A percentile compares a stretch with the other conserved stretches of the same genome.
Conservation (phyloP, 2,888 invertebrate species). For the Pachydiplax longipennis region DNA sequence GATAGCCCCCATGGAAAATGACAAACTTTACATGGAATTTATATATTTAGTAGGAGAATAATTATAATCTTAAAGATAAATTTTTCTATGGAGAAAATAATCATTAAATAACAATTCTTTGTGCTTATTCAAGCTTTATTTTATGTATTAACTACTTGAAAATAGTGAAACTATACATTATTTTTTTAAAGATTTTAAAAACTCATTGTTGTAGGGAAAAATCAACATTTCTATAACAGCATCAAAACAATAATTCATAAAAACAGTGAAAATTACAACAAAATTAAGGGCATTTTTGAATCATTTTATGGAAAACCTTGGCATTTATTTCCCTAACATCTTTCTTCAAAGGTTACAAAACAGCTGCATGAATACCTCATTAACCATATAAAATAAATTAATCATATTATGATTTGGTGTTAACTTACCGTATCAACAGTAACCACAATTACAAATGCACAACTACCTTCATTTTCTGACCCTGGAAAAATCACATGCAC, state of each 20-base stretch:
- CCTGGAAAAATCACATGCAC: conserved; percentile 9
- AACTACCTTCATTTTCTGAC: neutral
- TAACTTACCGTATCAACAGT: neutral
- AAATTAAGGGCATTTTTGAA: neutral
- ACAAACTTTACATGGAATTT: neutral
- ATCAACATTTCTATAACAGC: neutral
- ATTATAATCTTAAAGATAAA: neutral
- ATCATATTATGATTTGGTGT: neutral
- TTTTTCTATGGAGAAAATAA: neutral
- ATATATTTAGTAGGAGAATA: neutral
- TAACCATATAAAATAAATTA: neutral
- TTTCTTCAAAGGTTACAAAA: neutral
- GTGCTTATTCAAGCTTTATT: neutral
- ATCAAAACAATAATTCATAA: neutral
- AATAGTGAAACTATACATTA: neutral
- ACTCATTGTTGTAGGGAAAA: neutral
- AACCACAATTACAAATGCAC: conserved; percentile 1
- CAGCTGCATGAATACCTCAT: neutral
- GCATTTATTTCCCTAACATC: neutral
- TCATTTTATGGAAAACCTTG: neutral
- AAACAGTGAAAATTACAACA: neutral
- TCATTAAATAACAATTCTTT: neutral
- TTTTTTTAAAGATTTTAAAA: neutral
- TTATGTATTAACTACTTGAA: neutral
- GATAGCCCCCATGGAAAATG: neutral